Evolutionary conservation across 2,113 vertebrate species (phyloP).

Genomic region (Neodon shergylaensis): DNA sequence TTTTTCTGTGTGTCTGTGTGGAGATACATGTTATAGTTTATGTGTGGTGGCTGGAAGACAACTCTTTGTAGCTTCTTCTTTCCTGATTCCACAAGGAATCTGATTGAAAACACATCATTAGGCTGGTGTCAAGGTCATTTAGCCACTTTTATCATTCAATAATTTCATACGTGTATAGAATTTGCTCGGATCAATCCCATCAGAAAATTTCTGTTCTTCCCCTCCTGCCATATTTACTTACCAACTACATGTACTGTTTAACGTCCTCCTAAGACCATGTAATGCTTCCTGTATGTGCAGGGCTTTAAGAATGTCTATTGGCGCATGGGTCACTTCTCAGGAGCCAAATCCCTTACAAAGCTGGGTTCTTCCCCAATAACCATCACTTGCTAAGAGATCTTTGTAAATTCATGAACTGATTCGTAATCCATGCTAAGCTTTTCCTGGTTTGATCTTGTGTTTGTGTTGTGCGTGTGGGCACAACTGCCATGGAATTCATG

Average conservation of each 20-base stretch:
- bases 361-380: neutral
- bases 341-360: neutral
- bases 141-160: neutral
- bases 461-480: neutral
- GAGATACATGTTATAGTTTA: neutral
- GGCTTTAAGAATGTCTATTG: neutral
- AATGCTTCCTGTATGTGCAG: neutral
- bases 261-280: neutral
- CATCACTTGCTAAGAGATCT: neutral
- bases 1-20: neutral
- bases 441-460: neutral
- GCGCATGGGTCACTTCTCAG: neutral
- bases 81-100: neutral
- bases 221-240: neutral
- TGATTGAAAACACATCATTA: neutral
- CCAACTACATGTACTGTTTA: neutral
- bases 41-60: neutral
- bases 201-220: neutral
- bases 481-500: neutral
- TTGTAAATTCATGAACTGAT: neutral
- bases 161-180: neutral
- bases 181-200: neutral
- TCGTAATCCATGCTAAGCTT: too few species aligned
- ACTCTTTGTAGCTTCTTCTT: neutral
- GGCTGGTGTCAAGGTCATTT: neutral